A percentile compares a stretch with the other conserved stretches of the same genome.
These are phyloP conservation scores for Macrosiphum euphorbiae DNA, from an alignment of 2,888 invertebrate species.

Conservation along the genomic window DNA sequence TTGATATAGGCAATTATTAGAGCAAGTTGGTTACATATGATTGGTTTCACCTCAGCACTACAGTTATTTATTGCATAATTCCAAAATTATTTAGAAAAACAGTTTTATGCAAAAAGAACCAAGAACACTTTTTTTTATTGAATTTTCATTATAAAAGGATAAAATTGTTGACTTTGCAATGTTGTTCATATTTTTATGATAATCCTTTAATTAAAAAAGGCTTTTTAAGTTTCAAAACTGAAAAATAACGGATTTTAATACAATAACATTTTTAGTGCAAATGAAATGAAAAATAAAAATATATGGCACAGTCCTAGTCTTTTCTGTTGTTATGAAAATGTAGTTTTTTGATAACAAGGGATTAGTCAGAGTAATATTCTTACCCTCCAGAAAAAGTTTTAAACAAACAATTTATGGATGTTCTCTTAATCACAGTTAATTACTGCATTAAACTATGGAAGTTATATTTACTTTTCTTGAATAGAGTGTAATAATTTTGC, in stretches of 20 bases:
- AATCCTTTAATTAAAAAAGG: not conserved
- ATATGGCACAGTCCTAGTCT: not conserved
- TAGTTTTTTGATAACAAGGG: not conserved
- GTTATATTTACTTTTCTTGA: slow-evolving; percentile 53
- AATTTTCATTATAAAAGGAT: not conserved
- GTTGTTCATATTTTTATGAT: not conserved
- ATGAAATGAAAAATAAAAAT: not conserved
- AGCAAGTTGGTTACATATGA: not conserved
- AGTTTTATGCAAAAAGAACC: not conserved
- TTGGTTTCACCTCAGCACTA: not conserved
- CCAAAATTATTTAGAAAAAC: not conserved
- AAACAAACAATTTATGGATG: not conserved
- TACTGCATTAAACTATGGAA: not conserved
- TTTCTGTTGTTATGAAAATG: not conserved
- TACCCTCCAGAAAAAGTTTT: not conserved
- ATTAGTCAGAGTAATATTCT: not conserved
- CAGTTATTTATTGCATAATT: not conserved
- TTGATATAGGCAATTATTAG: not conserved
- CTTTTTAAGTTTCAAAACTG: too few species aligned
- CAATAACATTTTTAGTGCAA: too few species aligned
- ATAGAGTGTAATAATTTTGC: slow-evolving; percentile 58
- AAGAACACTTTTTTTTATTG: not conserved
- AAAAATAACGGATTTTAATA: too few species aligned
- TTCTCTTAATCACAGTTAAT: not conserved
- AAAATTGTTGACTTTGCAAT: not conserved